These are phyloP conservation scores for Raja brachyura DNA, from an alignment of 2,113 vertebrate species.

Conservation along the genomic window DNA sequence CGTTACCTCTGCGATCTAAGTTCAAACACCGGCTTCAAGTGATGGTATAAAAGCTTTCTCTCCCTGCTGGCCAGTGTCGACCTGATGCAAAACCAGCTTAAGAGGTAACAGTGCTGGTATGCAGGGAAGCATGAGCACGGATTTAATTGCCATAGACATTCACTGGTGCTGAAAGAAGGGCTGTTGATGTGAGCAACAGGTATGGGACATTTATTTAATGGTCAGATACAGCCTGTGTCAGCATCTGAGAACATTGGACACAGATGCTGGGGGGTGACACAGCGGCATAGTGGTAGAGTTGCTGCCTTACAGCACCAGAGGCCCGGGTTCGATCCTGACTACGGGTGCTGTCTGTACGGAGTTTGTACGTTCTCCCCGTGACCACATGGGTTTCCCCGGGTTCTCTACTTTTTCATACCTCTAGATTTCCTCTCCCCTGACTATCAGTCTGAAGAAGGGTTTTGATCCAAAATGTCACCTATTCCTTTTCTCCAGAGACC, in stretches of 20 bases:
- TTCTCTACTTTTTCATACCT: no score
- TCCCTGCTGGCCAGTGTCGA: background rate
- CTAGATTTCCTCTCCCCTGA: no score
- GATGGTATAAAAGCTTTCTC: background rate
- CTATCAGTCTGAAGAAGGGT: no score
- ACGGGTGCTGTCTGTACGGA: no score
- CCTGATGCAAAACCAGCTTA: background rate
- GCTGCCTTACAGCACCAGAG: no score
- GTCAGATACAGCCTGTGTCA: background rate
- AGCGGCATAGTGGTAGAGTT: no score
- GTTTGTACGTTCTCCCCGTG: no score
- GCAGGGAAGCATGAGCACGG: background rate
- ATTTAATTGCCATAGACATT: background rate
- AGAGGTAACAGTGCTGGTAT: background rate
- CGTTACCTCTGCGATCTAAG: constrained; percentile 17
- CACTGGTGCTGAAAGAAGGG: background rate
- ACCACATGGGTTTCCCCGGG: no score
- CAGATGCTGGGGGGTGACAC: no score
- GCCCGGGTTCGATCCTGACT: no score
- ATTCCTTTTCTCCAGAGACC: no score
- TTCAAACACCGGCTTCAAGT: background rate
- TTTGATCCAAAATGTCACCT: no score
- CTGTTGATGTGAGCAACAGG: background rate
- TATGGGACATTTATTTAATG: background rate
- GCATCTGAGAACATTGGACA: background rate